Base-by-base conservation (phyloP, 2,888 invertebrate genomes). In the Rhimphoctona megacephalus region DNA sequence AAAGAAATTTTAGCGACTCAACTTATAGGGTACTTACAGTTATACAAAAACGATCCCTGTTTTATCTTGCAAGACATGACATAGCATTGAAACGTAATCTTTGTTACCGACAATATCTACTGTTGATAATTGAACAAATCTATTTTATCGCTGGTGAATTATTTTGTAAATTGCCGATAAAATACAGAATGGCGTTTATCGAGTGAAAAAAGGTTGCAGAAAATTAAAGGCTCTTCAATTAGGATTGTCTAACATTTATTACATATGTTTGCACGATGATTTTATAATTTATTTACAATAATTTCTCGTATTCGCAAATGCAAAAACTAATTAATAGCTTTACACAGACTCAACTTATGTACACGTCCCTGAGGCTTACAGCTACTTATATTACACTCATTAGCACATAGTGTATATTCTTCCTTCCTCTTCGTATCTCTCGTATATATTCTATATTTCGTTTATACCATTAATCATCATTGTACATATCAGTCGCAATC, bases 231-330 rank as follows among this genome's bases (percentile, higher is more conserved):
- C 5, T 43, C 3, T 49, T 36, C 14, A 88, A 86, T 90, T 89
- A 70, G 79, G 87, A 87, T 89, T 87, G 90, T 91, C 92, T 92
- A 92, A 93, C 92, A 93, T 93, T 93, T 92, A 93, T 92, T 92
- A 88, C 89, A 87, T 81, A 91, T 89, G 90, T 91, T 85, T 91
- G 90, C 89, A 92, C 90, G 89, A 91, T 89, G 83, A 90, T 87
- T 81, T 81, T 87, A 91, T 87, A 90, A 89, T 91, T 79, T 93
- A 93, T 92, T 89, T 92, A 93, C 92, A 92, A 79, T 83, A 81
- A 88, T 72, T 85, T 87, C 83, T 88, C 86, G 87, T 90, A 87
- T 88, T 90, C 88, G 89, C 89, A 87, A 90, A 92, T 92, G 92
- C 90, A 92, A 92, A 92, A 92, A 90, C 90, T 91, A 91, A 91